Evolutionary conservation across 2,888 invertebrate genomes (phyloP).

Genomic region (Geophilus truncorum): DNA sequence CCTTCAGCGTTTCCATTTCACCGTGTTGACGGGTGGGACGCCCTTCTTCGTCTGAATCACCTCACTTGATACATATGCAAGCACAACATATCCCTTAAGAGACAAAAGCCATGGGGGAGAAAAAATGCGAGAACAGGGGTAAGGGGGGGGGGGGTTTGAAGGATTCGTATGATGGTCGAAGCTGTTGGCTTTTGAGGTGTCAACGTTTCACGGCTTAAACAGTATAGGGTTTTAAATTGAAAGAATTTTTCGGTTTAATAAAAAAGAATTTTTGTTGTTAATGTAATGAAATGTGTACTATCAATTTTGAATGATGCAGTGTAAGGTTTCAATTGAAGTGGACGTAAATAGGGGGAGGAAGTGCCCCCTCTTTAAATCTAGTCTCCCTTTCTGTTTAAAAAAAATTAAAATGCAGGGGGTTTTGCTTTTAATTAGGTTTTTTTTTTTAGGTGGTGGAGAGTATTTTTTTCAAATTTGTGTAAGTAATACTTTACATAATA

Average conservation of each 20-base stretch:
- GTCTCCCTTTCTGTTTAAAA: no score
- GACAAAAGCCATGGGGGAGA: background rate
- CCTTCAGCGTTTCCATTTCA: constrained; percentile 10
- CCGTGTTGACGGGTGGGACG: constrained; percentile 3
- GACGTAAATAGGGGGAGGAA: no score
- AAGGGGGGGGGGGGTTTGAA: background rate
- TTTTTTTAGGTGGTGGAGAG: no score
- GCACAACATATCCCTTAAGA: background rate
- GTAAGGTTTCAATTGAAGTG: no score
- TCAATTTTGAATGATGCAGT: no score
- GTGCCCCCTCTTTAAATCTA: no score
- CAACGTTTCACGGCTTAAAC: background rate
- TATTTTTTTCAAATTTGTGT: no score
- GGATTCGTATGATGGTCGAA: background rate
- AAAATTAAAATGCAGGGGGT: no score
- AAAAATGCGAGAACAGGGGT: background rate
- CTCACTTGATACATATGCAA: constrained; percentile 12
- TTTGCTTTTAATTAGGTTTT: no score
- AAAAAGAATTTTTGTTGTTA: no score
- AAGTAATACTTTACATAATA: no score
- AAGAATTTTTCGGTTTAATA: background rate
- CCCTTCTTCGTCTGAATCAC: constrained; percentile 9
- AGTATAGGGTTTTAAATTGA: background rate
- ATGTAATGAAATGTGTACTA: no score
- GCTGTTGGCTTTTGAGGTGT: background rate